phyloP scores from a whole-genome alignment of 2,888 invertebrate genomes.

The Chydorus sphaericus region DNA sequence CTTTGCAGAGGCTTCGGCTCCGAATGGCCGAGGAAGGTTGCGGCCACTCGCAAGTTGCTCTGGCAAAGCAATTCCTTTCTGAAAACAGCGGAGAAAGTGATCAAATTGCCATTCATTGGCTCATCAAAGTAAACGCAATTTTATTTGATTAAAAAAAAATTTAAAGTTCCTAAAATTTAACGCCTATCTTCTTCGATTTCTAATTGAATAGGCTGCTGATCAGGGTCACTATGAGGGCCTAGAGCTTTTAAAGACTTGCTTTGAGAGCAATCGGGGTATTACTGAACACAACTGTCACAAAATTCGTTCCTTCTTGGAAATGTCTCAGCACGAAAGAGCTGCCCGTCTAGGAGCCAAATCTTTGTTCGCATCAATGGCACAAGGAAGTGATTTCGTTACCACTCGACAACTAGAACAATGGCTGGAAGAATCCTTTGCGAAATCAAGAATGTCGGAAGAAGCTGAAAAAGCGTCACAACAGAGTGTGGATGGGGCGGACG shows the following conservation, averaged over 20 bases:
- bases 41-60: constrained; percentile 72
- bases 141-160: background rate
- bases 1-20: constrained; percentile 24
- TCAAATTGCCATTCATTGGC: constrained; percentile 70
- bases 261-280: constrained; percentile 37
- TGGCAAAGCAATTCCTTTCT: constrained; percentile 67
- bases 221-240: constrained; percentile 82
- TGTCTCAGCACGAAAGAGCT: constrained; percentile 9
- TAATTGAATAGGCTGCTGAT: constrained; percentile 72
- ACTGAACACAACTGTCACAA: constrained; percentile 58
- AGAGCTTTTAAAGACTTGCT: constrained; percentile 41
- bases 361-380: constrained; percentile 45
- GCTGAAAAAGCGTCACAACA: background rate
- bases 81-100: constrained; percentile 62
- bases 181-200: background rate
- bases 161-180: background rate
- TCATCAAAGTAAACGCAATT: background rate
- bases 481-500: background rate
- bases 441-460: background rate
- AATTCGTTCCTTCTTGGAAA: constrained; percentile 48
- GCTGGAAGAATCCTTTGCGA: background rate
- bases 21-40: constrained; percentile 69
- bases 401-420: constrained; percentile 47
- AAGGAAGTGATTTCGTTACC: constrained; percentile 74
- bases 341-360: constrained; percentile 3